phyloP scores from a whole-genome alignment of 2,797 vertebrate species.

The Melanotaenia trifasciata region DNA sequence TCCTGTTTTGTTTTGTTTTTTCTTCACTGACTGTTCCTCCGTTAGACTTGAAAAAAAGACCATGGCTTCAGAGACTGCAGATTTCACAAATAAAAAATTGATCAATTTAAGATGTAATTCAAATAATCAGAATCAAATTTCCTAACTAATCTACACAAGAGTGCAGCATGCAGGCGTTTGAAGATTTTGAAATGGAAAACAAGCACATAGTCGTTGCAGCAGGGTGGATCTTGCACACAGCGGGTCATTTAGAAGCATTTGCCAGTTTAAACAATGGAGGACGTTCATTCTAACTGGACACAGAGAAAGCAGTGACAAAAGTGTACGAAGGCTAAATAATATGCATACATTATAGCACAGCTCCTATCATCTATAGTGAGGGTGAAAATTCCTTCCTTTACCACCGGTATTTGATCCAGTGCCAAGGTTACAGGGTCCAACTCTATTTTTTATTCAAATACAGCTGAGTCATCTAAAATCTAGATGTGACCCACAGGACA shows the following conservation, averaged over 20 bases:
- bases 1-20: constrained; percentile 22
- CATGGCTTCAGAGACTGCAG: constrained; percentile 5
- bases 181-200: constrained; percentile 40
- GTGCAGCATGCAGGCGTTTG: constrained; percentile 13
- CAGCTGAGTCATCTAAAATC: constrained; percentile 36
- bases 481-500: constrained; percentile 18
- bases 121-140: neutral
- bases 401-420: constrained; percentile 7
- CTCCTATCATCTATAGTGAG: constrained; percentile 33
- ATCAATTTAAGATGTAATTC: neutral
- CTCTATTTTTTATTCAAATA: constrained; percentile 14
- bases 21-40: neutral
- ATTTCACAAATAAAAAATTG: neutral
- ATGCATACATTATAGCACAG: constrained; percentile 44
- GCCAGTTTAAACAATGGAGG: constrained; percentile 67
- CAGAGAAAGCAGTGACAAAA: constrained; percentile 60
- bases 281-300: constrained; percentile 64
- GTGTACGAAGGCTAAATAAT: constrained; percentile 48
- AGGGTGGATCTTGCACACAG: constrained; percentile 50
- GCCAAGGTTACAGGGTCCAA: constrained; percentile 37
- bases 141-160: constrained; percentile 10
- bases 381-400: constrained; percentile 26
- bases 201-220: constrained; percentile 42
- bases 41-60: constrained; percentile 7
- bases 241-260: constrained; percentile 42